Base-by-base conservation (phyloP, 2,113 vertebrate genomes). In the Zosterops japonicus region DNA sequence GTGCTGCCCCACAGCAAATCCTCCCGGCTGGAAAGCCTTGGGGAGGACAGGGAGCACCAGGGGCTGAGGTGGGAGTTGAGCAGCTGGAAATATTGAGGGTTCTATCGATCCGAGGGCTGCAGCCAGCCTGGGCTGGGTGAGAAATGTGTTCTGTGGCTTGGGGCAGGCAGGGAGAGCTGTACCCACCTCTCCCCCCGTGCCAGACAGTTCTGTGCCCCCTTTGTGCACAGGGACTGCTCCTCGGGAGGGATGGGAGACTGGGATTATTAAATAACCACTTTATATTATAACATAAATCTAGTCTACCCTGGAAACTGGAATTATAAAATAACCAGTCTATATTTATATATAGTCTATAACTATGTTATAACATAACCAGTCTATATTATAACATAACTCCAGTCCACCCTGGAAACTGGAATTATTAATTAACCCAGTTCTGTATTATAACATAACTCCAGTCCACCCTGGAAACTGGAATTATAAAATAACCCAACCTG, bases 401-500 rank as follows among this genome's bases (percentile, higher is more conserved):
- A 39, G 39, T 39, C 39, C 5, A 39, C 10, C 39, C 39, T 39
- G 39, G 39, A 39, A 39, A 39, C 39, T 39, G 39, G 39, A 39
- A 39, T 11, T 39, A 39, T 39, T 10, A 39, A 39, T 11, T 39
- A 39, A 39, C 39, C 39, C 9, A 5, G 53, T 33, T 33, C 28
- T 33, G 4, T 55, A 5, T 55, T 55, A 44, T 44, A 42, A 42
- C 5, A 20, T 46, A 46, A 46, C 44, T 44, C 42, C 42, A 44
- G 42, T 44, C 17, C 7, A 44, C 42, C 42, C 7, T 17, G 22
- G 22, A 35, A 59, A 9, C 12, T 46, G 64, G 6, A 29, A 2
- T 20, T 18, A 0, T 1, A 6, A 19, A 57, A 41, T 3, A 20
- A n/a, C n/a, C n/a, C n/a, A n/a, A n/a, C n/a, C 28, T 33, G 4